Evolutionary conservation across 1,140 invertebrate species (phyloP).

Genomic region (Psilanteris sp.): DNA sequence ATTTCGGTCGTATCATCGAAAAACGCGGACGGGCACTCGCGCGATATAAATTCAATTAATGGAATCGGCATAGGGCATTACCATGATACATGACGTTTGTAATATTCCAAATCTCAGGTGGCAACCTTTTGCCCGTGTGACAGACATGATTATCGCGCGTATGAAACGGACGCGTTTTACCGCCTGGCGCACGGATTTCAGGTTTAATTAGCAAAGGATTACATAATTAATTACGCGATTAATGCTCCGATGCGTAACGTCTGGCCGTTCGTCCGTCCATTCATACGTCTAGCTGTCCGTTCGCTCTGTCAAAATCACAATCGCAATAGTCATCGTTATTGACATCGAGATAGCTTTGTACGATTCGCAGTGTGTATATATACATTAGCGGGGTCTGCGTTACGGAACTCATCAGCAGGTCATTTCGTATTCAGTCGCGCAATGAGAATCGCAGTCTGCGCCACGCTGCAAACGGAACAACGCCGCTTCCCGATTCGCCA

Average conservation of each 20-base stretch:
- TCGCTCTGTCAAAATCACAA: slow-evolving; percentile 64
- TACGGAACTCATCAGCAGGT: slow-evolving; percentile 66
- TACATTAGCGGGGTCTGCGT: slow-evolving; percentile 57
- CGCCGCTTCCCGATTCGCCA: slow-evolving; percentile 62
- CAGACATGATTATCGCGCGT: slow-evolving; percentile 62
- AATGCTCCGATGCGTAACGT: slow-evolving; percentile 64
- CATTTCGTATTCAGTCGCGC: slow-evolving; percentile 64
- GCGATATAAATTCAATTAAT: slow-evolving; percentile 46
- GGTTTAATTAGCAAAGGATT: slow-evolving; percentile 66
- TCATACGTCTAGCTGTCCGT: slow-evolving; percentile 61
- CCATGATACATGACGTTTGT: slow-evolving; percentile 46
- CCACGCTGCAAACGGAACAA: slow-evolving; percentile 47
- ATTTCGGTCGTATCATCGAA: slow-evolving; percentile 5
- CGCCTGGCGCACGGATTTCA: slow-evolving; percentile 51
- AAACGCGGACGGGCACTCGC: not conserved
- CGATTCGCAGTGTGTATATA: slow-evolving; percentile 61
- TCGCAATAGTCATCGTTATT: slow-evolving; percentile 63
- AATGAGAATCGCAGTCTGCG: slow-evolving; percentile 58
- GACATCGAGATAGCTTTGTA: slow-evolving; percentile 63
- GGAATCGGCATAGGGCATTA: slow-evolving; percentile 15
- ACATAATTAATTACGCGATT: slow-evolving; percentile 67
- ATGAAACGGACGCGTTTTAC: slow-evolving; percentile 59
- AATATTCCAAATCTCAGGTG: slow-evolving; percentile 57
- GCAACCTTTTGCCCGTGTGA: slow-evolving; percentile 61
- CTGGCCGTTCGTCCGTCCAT: slow-evolving; percentile 57